Conservation (phyloP, 2,888 invertebrate genomes). For the Rhimphoctona megacephalus region DNA sequence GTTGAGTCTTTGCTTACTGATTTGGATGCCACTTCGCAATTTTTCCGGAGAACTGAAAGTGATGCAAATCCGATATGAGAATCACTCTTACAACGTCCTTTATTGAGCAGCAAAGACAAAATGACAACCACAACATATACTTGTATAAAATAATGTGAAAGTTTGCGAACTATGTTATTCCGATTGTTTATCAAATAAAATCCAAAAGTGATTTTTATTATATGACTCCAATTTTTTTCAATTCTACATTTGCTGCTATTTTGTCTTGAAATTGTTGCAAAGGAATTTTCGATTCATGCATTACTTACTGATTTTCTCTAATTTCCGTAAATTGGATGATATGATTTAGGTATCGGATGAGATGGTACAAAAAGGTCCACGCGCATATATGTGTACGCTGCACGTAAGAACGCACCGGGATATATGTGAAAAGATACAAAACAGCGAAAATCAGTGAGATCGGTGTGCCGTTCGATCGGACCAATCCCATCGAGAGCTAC, state of each 20-base stretch:
- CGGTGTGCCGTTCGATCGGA: conserved; percentile 72
- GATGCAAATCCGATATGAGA: too few species aligned
- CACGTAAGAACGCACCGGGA: not conserved
- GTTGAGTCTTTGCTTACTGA: not conserved
- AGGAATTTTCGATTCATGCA: not conserved
- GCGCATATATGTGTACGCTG: not conserved
- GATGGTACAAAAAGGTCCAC: not conserved
- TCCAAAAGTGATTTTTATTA: not conserved
- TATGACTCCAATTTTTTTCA: not conserved
- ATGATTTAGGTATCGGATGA: not conserved
- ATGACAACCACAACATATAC: not conserved
- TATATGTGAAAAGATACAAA: not conserved
- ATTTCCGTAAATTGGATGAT: not conserved
- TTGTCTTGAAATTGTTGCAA: not conserved
- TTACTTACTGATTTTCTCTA: not conserved
- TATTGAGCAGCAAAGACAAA: not conserved
- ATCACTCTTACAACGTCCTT: not conserved
- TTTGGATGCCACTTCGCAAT: not conserved
- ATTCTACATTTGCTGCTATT: not conserved
- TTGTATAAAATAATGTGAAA: not conserved
- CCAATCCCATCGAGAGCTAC: conserved; percentile 83
- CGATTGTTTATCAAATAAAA: too few species aligned
- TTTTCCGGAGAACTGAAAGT: not conserved
- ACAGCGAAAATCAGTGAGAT: conserved; percentile 25
- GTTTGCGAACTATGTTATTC: not conserved